Percentiles rank a stretch among this genome's conserved stretches.
phyloP scores from a whole-genome alignment of 1,140 invertebrate genomes.

The Trachymyrmex cornetzi region DNA sequence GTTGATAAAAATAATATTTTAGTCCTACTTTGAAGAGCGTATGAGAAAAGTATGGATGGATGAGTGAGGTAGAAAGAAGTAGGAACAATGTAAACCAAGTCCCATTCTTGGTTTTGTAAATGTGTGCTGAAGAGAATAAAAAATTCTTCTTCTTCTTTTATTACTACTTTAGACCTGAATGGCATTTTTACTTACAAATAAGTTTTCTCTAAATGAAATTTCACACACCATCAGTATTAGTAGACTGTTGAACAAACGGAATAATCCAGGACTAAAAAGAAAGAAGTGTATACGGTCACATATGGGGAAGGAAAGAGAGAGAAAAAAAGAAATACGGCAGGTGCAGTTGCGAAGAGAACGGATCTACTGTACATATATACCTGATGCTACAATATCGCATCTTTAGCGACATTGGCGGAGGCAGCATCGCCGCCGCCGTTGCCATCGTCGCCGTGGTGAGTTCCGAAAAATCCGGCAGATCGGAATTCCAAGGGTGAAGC shows the following conservation, averaged over 20 bases:
- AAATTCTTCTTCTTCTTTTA: too few relatives aligned
- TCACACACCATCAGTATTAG: not conserved
- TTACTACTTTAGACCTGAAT: not conserved
- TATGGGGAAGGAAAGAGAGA: not conserved
- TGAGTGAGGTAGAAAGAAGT: too few relatives aligned
- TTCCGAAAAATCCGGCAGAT: constrained; percentile 58
- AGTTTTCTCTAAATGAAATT: not conserved
- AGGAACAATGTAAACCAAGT: too few relatives aligned
- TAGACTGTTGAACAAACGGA: not conserved
- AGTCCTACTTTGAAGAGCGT: too few relatives aligned
- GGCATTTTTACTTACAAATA: not conserved
- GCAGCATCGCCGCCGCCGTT: not conserved
- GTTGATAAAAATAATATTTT: not conserved
- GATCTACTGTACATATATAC: constrained; percentile 24
- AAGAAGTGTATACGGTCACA: not conserved
- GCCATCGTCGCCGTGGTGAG: constrained; percentile 21
- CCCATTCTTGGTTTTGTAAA: too few relatives aligned
- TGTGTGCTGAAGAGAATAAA: too few relatives aligned
- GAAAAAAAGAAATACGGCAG: constrained; percentile 42
- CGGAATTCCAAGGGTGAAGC: constrained; percentile 56
- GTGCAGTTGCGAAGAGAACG: constrained; percentile 23
- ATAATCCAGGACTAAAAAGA: not conserved
- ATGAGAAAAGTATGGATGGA: too few relatives aligned
- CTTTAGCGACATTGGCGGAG: constrained; percentile 38
- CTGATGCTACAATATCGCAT: constrained; percentile 28